These are phyloP conservation scores for Rhabdomys pumilio DNA, from an alignment of 2,797 vertebrate species.

Conservation along the genomic window DNA sequence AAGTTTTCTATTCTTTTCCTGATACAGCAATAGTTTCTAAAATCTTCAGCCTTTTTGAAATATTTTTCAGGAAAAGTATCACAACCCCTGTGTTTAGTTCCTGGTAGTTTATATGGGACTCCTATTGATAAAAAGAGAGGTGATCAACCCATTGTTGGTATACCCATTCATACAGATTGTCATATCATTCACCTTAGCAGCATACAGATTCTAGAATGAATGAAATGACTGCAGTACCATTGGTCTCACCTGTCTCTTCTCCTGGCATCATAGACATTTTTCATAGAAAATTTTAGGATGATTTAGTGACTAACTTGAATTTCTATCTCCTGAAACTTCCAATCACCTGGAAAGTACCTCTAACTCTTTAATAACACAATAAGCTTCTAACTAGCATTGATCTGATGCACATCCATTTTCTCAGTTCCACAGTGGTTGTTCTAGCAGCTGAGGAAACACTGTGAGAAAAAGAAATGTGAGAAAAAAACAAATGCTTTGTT, in stretches of 20 bases:
- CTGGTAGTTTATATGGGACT: neutral
- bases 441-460: neutral
- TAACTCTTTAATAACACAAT: neutral
- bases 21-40: conserved; percentile 35
- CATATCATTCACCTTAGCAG: neutral
- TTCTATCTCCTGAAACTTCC: neutral
- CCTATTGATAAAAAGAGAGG: neutral
- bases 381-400: neutral
- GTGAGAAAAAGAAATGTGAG: neutral
- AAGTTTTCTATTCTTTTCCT: neutral
- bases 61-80: neutral
- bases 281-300: neutral
- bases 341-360: neutral
- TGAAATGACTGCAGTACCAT: neutral
- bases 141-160: neutral
- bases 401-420: neutral
- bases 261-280: neutral
- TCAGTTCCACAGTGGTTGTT: neutral
- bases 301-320: conserved; percentile 20
- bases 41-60: neutral
- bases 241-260: neutral
- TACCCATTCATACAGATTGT: neutral
- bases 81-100: neutral
- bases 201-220: neutral
- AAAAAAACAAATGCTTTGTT: neutral